Evolutionary conservation across 2,797 vertebrate species (phyloP), one percentile per base, ranked within the genome.

Genomic region (Cuniculus paca): DNA sequence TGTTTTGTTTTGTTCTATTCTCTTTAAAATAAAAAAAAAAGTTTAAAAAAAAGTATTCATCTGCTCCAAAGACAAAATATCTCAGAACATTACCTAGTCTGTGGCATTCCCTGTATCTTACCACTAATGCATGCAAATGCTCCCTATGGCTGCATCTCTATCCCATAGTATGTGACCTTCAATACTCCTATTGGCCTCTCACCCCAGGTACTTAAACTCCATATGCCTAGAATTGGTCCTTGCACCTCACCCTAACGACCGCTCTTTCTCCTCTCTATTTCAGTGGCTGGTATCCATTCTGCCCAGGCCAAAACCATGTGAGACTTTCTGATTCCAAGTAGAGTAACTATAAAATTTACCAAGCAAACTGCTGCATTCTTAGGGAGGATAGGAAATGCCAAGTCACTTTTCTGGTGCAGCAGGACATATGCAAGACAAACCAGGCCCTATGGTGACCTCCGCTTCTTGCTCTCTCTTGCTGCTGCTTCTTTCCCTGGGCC

Each of bases 61-160:
- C 24, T 88, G 20, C 14, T 88, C 52, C 65, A 83, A 63, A 90
- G 79, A 88, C 26, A 88, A 36, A 87, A 54, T 45, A 28, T 61
- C 90, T 90, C 68, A 75, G 39, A 78, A 28, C 36, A 9, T 39
- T 42, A 34, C 54, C 42, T 86, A 8, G 0, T 22, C 42, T 78
- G 11, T 42, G 10, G 28, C 16, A n/a, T 42, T 34, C 10, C 10
- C 0, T 60, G 75, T 11, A 42, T 61, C 36, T 26, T 17, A 28
- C 5, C 45, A 48, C 19, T 36, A 22, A 12, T 61, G 77, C 34
- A 39, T 31, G 16, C 24, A 84, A 12, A 58, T 42, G 7, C 54
- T 28, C 79, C 80, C 34, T 48, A 50, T 45, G 61, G 74, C 12
- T 34, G 13, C 34, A 5, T 36, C 68, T 91, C 92, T 42, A 24